Conservation (phyloP, 1,140 invertebrate genomes). For the Pseudachorutes palmiensis region DNA sequence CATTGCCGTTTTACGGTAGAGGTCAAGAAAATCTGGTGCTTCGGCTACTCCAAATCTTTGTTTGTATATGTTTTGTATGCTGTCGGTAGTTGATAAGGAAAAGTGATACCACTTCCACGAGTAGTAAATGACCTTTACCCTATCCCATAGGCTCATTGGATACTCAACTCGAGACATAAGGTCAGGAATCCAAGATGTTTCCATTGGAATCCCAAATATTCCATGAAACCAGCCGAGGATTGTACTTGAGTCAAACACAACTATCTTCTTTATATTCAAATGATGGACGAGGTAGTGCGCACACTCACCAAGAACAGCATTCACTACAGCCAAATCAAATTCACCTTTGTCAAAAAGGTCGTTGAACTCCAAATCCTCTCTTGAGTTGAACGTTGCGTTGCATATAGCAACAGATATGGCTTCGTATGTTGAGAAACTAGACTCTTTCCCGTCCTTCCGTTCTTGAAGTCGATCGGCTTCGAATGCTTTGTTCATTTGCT, state of each 20-base stretch:
- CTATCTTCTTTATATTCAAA: conserved; percentile 14
- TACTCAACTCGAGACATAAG: background rate
- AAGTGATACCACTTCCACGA: background rate
- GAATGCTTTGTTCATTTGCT: background rate
- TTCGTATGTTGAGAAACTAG: background rate
- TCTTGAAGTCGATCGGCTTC: conserved; percentile 17
- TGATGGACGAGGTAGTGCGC: conserved; percentile 12
- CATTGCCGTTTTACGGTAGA: conserved; percentile 19
- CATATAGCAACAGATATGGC: background rate
- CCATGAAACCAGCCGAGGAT: conserved; percentile 11
- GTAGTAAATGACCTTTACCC: background rate
- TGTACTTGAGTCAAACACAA: background rate
- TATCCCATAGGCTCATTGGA: background rate
- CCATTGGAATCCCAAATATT: conserved; percentile 13
- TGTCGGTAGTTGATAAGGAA: background rate
- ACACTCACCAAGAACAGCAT: conserved; percentile 23
- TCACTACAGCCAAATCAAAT: conserved; percentile 18
- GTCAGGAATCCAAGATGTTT: conserved; percentile 19
- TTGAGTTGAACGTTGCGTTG: background rate
- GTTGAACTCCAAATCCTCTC: background rate
- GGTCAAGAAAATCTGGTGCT: conserved; percentile 10
- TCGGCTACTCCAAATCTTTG: background rate
- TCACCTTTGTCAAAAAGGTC: background rate
- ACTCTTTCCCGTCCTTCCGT: background rate
- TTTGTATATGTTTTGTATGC: background rate